Conservation (phyloP, 2,888 invertebrate species). For the Scaptomyza caliginosa region DNA sequence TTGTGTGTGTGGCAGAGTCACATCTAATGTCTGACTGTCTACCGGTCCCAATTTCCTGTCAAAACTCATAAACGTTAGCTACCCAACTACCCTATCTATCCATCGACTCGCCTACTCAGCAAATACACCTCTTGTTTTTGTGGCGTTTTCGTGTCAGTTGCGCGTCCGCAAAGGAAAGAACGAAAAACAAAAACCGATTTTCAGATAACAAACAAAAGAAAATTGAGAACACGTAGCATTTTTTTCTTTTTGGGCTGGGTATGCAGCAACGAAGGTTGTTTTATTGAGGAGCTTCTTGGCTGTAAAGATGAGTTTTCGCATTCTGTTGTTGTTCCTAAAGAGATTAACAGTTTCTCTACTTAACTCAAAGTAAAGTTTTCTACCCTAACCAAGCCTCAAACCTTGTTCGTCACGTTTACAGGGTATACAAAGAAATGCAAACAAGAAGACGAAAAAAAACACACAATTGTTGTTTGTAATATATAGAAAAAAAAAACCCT, state of each 20-base stretch:
- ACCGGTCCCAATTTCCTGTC: conserved; percentile 73
- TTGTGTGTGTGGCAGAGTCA: conserved; percentile 28
- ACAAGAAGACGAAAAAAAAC: conserved; percentile 39
- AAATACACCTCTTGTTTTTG: conserved; percentile 3
- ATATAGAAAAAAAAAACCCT: conserved; percentile 25
- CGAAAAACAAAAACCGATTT: conserved; percentile 55
- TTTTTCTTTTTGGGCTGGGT: too few relatives aligned
- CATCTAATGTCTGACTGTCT: conserved; percentile 42
- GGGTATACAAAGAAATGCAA: conserved; percentile 34
- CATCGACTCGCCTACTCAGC: neutral
- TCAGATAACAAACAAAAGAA: conserved; percentile 57
- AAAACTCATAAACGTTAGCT: conserved; percentile 57
- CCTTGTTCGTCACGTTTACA: neutral
- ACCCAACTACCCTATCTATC: neutral
- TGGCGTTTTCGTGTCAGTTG: conserved; percentile 61
- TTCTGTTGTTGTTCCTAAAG: too few relatives aligned
- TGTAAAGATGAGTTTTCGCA: too few relatives aligned
- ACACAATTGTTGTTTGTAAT: conserved; percentile 54
- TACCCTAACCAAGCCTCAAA: neutral
- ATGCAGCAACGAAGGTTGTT: neutral
- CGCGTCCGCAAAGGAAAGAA: conserved; percentile 53
- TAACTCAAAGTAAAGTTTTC: too few relatives aligned
- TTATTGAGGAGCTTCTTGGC: too few relatives aligned
- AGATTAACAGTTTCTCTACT: too few relatives aligned
- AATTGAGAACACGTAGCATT: conserved; percentile 18